These are phyloP conservation scores for Aramus guarauna DNA, from an alignment of 2,113 vertebrate species.

Conservation along the genomic window DNA sequence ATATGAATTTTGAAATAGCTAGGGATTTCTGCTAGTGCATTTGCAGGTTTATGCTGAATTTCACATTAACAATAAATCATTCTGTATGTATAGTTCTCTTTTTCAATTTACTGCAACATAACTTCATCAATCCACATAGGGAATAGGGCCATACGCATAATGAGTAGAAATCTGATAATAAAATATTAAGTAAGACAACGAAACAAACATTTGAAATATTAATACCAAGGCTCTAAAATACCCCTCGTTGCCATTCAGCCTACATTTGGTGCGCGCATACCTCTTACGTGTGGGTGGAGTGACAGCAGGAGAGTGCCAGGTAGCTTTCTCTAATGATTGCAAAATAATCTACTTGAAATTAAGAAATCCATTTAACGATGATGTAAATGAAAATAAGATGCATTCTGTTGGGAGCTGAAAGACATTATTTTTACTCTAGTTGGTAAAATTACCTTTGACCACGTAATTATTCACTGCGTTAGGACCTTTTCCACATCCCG, in stretches of 20 bases:
- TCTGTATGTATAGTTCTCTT: constrained; percentile 59
- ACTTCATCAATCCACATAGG: constrained; percentile 47
- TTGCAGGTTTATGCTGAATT: constrained; percentile 67
- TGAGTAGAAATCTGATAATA: constrained; percentile 65
- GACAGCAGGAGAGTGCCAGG: neutral
- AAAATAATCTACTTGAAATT: constrained; percentile 12
- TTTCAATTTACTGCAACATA: constrained; percentile 67
- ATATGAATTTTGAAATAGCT: constrained; percentile 73
- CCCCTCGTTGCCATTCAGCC: constrained; percentile 34
- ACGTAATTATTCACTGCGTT: neutral
- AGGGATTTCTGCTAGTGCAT: constrained; percentile 60
- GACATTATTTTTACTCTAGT: neutral
- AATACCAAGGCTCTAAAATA: constrained; percentile 47
- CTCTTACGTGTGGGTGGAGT: neutral
- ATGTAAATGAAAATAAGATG: neutral
- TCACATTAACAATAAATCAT: constrained; percentile 71
- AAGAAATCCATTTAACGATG: neutral
- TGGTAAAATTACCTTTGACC: neutral
- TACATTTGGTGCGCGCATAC: neutral
- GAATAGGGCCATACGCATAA: constrained; percentile 20
- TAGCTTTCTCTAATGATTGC: neutral
- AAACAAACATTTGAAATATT: constrained; percentile 68
- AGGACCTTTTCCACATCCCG: neutral
- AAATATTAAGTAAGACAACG: constrained; percentile 70
- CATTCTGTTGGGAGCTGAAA: neutral